These are phyloP conservation scores for Trichacis sp. DNA, from an alignment of 2,888 invertebrate species.

Conservation along the genomic window DNA sequence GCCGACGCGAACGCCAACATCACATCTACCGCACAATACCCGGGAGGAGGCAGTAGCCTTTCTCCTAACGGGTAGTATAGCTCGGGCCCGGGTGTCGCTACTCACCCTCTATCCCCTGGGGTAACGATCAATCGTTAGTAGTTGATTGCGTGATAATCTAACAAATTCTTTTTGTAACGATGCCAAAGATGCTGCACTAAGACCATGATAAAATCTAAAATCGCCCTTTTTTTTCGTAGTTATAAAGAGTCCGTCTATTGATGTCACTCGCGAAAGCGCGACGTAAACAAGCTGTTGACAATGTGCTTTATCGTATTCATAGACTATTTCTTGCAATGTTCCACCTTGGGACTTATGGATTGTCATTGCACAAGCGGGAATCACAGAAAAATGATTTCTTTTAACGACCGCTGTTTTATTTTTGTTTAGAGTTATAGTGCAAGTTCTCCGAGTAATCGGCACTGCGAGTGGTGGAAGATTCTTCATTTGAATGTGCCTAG, in stretches of 20 bases:
- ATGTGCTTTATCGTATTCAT: constrained; percentile 29
- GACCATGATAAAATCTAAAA: constrained; percentile 10
- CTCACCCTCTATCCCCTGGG: too few species aligned
- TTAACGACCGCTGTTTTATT: constrained; percentile 29
- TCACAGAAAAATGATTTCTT: constrained; percentile 37
- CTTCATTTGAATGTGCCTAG: neutral
- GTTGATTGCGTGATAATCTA: too few species aligned
- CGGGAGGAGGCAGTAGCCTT: too few species aligned
- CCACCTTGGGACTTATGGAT: constrained; percentile 42
- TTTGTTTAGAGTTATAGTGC: constrained; percentile 20
- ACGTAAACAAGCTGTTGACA: constrained; percentile 28
- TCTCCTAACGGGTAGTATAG: too few species aligned
- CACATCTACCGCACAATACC: too few species aligned
- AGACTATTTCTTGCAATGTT: constrained; percentile 32
- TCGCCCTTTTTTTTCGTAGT: neutral
- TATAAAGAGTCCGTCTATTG: constrained; percentile 6
- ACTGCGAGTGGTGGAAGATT: constrained; percentile 16
- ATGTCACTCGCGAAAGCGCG: constrained; percentile 19
- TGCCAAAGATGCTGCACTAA: neutral
- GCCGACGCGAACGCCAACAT: too few species aligned
- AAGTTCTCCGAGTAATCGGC: constrained; percentile 21
- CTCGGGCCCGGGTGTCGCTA: too few species aligned
- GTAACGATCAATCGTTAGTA: too few species aligned
- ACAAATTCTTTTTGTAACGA: too few species aligned
- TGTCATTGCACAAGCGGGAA: constrained; percentile 31